Conservation (phyloP, 2,888 invertebrate genomes). For the Drosophila antonietae region DNA sequence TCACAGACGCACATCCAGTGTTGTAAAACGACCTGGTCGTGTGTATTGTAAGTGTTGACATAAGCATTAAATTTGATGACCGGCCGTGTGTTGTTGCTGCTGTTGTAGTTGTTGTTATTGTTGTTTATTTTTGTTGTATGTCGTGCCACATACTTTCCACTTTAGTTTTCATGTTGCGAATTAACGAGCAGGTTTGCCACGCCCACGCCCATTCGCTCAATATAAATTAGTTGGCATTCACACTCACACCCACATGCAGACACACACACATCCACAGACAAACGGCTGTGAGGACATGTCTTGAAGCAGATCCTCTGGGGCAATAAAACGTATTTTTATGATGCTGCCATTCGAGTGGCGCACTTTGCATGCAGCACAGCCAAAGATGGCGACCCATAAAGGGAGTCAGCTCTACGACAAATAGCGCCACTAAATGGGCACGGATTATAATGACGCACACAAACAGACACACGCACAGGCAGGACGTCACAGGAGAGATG, state of each 20-base stretch:
- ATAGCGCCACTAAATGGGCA: conserved; percentile 77
- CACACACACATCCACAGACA: conserved; percentile 23
- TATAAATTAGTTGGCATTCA: conserved; percentile 60
- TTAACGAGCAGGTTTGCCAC: conserved; percentile 69
- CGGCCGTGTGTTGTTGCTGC: conserved; percentile 36
- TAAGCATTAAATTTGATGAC: conserved; percentile 77
- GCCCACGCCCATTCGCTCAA: conserved; percentile 42
- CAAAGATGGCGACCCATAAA: conserved; percentile 63
- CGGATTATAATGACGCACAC: conserved; percentile 74
- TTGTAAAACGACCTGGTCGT: conserved; percentile 61
- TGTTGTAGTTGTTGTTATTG: conserved; percentile 18
- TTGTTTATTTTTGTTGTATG: conserved; percentile 19
- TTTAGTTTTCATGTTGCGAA: conserved; percentile 77
- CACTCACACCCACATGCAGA: conserved; percentile 2
- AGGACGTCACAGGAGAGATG: background rate
- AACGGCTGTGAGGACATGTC: conserved; percentile 56
- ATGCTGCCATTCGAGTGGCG: conserved; percentile 66
- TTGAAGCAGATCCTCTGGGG: conserved; percentile 67
- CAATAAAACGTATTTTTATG: conserved; percentile 80
- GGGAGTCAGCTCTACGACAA: conserved; percentile 73
- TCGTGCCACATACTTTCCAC: conserved; percentile 64
- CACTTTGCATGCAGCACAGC: conserved; percentile 70
- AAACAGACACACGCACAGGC: conserved; percentile 18
- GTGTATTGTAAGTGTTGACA: conserved; percentile 75
- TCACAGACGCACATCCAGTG: conserved; percentile 51